Conservation (phyloP, 2,797 vertebrate species). For the Cheracebus regulus region DNA sequence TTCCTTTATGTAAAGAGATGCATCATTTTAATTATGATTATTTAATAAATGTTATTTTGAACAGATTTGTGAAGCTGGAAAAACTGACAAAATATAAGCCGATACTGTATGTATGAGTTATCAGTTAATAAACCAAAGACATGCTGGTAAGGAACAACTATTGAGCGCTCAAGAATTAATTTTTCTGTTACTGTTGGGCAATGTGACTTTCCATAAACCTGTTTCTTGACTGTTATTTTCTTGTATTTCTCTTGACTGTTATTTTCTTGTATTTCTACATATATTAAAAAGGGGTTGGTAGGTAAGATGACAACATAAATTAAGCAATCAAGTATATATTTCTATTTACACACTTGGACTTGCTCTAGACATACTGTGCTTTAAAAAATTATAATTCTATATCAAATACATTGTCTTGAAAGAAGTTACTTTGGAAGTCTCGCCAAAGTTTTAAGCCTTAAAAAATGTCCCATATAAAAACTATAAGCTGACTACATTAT, state of each 20-base stretch:
- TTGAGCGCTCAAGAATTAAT: neutral
- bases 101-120: neutral
- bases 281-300: neutral
- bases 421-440: slow-evolving; percentile 3
- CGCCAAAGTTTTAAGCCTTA: neutral
- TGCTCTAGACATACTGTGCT: neutral
- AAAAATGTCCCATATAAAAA: slow-evolving; percentile 51
- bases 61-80: neutral
- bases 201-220: neutral
- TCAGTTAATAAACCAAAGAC: slow-evolving; percentile 5
- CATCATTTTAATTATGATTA: slow-evolving; percentile 11
- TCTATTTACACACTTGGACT: neutral
- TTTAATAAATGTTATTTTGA: slow-evolving; percentile 34
- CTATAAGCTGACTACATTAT: neutral
- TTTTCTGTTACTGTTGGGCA: neutral
- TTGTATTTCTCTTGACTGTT: neutral
- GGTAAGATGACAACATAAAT: slow-evolving; percentile 16
- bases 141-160: neutral
- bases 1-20: neutral
- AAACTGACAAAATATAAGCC: neutral
- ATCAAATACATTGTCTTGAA: neutral
- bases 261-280: neutral
- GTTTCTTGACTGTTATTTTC: neutral
- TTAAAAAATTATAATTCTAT: neutral
- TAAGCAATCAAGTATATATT: neutral